Base-by-base conservation (phyloP, 2,797 vertebrate genomes). In the Syngnathus rostellatus region DNA sequence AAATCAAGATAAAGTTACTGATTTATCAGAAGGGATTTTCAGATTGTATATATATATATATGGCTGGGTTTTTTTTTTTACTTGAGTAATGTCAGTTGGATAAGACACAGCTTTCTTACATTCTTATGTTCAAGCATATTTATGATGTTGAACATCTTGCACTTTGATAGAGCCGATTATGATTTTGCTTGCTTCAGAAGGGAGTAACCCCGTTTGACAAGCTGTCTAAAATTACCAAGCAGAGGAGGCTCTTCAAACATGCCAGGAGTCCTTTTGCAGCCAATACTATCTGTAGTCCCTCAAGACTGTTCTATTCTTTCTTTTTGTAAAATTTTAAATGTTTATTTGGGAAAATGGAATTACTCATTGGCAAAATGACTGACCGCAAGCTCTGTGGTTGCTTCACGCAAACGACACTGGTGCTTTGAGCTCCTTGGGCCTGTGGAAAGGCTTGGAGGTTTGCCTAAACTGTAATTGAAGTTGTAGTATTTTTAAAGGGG, bases 381-480 rank as follows among this genome's bases (percentile, higher is more conserved):
- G 68, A 69, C 64, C 73, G 80, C 59, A 39, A 21, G 21, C 11
- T 61, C 59, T 11, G 59, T 23, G 77, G 81, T 75, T 68, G 68
- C 71, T 81, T 64, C 3, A 4, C 78, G 68, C 41, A 62, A 58
- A 68, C 69, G 79, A 83, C 77, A 69, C 71, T 76, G 84, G 87
- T 79, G 77, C 82, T 83, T 85, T 68, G 64, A 80, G 69, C 69
- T 78, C 67, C 76, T 78, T 71, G 68, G 76, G 70, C 73, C 66
- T 73, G 70, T 62, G 69, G 77, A 76, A 73, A 69, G 72, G 68
- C 69, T 68, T n/a, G 77, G 82, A 84, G 83, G 80, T 63, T 77
- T 81, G 82, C 63, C 70, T 70, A 72, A 76, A 76, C 68, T 79
- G 83, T 85, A 89, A 89, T 75, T 84, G 80, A 88, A 90, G 88